Percentiles rank a stretch among this genome's conserved stretches.
phyloP scores from a whole-genome alignment of 2,797 vertebrate species.

The Danio jaintianensis region DNA sequence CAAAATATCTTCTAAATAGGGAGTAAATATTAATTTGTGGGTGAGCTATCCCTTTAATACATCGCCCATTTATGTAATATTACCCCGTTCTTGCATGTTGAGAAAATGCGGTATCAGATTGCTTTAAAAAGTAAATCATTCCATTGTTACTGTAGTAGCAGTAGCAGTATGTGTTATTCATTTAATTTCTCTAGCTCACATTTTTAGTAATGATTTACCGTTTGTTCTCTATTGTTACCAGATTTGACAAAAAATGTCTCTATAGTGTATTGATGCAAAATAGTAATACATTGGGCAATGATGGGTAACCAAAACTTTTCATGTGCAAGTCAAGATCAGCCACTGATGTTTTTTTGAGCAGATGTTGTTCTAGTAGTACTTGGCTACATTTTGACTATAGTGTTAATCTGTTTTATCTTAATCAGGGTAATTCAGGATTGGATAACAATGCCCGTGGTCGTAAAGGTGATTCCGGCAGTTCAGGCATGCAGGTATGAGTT shows the following conservation, averaged over 20 bases:
- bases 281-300: not conserved
- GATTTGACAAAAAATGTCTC: not conserved
- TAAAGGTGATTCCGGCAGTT: slow-evolving; percentile 81
- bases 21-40: no score
- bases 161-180: not conserved
- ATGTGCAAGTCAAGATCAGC: not conserved
- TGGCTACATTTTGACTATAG: not conserved
- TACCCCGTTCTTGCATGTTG: not conserved
- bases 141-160: no score
- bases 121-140: not conserved
- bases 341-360: not conserved
- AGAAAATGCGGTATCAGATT: no score
- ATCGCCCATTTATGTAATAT: not conserved
- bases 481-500: slow-evolving; percentile 78
- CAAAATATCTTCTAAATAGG: no score
- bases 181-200: not conserved
- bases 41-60: not conserved
- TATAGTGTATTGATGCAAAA: not conserved
- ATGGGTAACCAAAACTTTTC: not conserved
- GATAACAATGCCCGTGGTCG: slow-evolving; percentile 73
- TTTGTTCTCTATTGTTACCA: not conserved
- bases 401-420: slow-evolving; percentile 19
- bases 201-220: not conserved
- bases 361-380: not conserved
- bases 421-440: slow-evolving; percentile 81